Evolutionary conservation across 2,888 invertebrate genomes (phyloP), one percentile per base, ranked within the genome.

Genomic region (Noctua janthe): DNA sequence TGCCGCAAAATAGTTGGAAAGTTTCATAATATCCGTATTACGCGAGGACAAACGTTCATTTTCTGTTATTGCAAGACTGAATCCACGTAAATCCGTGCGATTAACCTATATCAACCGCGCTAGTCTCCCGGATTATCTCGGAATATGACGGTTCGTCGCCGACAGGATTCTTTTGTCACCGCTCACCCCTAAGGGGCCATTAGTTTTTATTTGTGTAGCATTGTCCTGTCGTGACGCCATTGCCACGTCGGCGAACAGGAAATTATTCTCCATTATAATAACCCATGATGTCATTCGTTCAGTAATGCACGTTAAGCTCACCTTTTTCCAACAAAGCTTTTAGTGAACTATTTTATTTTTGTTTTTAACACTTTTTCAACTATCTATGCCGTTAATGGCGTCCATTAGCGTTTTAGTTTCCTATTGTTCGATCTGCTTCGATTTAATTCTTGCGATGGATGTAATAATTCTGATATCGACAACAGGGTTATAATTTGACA

Each of bases 201-300:
- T 95, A 94, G 94, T 95, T 94, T 94, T 94, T 95, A 95, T 95
- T 94, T 95, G 94, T 92, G 92, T 90, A 91, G 89, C 93, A 94
- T 95, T 95, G 95, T 94, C 94, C 94, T 92, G 91, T 87, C 90
- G 88, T 83, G 88, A 88, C 89, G 85, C 89, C 90, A 91, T 89
- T 89, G 89, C 90, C 88, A 87, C 90, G 90, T 88, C 90, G 91
- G 89, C 90, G 90, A 92, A 91, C 93, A 92, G 94, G 94, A 94
- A 95, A 95, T 94, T 94, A 94, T 94, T 93, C 93, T 91, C 91
- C 93, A 94, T 94, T 94, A 93, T 93, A 92, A 92, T 92, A 92
- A 92, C 90, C 91, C 90, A 90, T 91, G 92, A 89, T 90, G 92
- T 92, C 92, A 91, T 91, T 92, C 90, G 87, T 87, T 87, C 89